Conservation (phyloP, 2,888 invertebrate species). For the Ormyrus nitidulus region DNA sequence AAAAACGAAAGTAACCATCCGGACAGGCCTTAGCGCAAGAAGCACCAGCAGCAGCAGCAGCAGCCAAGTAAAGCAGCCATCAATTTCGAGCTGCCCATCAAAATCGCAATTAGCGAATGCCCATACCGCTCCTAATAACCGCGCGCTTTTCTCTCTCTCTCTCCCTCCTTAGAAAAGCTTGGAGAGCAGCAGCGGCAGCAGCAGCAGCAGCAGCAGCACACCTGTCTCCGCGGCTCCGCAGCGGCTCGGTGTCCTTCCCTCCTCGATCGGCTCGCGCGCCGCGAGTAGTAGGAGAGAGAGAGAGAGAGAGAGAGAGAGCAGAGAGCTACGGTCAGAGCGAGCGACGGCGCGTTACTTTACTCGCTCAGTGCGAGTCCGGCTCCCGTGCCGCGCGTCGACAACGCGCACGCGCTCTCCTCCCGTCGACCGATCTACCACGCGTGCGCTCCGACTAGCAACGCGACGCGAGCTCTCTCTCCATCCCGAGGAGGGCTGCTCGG, state of each 20-base stretch:
- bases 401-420: neutral
- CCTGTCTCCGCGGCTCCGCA: neutral
- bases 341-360: neutral
- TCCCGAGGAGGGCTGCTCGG: no score
- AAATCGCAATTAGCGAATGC: neutral
- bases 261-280: neutral
- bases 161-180: neutral
- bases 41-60: no score
- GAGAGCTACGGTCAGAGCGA: neutral
- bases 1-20: no score
- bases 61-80: neutral
- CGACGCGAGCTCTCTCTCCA: neutral
- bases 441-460: constrained; percentile 4
- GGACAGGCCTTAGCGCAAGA: no score
- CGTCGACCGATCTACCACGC: constrained; percentile 37
- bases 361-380: constrained; percentile 51
- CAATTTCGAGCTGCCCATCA: neutral
- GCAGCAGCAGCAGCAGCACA: no score
- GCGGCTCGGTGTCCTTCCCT: constrained; percentile 7
- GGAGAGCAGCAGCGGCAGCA: no score
- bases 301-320: no score
- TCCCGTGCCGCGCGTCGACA: constrained; percentile 40
- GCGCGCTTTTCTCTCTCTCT: neutral
- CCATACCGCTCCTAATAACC: neutral
- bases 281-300: neutral